phyloP scores from a whole-genome alignment of 2,888 invertebrate species.

The Leucoptera coffeella region DNA sequence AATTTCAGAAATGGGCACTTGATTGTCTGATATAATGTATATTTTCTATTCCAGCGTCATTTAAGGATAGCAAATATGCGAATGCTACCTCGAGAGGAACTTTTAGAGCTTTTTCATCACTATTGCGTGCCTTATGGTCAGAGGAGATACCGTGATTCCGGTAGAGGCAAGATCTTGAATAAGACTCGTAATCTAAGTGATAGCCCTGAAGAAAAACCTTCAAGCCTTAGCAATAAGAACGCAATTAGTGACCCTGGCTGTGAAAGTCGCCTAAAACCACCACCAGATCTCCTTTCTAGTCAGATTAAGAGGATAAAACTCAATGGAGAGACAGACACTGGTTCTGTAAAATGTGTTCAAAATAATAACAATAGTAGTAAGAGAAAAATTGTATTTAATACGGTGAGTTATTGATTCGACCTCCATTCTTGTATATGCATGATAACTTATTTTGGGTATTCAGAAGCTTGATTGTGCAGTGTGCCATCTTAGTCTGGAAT shows the following conservation, averaged over 20 bases:
- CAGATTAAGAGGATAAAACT: constrained; percentile 31
- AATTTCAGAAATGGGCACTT: too few relatives aligned
- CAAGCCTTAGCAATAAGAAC: constrained; percentile 3
- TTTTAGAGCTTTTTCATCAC: constrained; percentile 32
- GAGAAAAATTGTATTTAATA: constrained; percentile 16
- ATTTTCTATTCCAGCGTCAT: constrained; percentile 18
- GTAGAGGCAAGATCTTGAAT: constrained; percentile 28
- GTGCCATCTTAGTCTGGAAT: too few relatives aligned
- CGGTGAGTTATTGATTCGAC: constrained; percentile 1
- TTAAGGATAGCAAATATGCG: constrained; percentile 21
- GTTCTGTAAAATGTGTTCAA: constrained; percentile 6
- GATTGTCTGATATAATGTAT: constrained; percentile 1
- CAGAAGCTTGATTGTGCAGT: too few relatives aligned
- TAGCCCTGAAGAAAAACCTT: constrained; percentile 15
- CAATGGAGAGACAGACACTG: constrained; percentile 13
- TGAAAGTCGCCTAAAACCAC: constrained; percentile 20
- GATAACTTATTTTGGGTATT: too few relatives aligned
- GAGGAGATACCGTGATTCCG: constrained; percentile 31
- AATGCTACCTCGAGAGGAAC: constrained; percentile 21
- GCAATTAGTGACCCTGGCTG: constrained; percentile 8
- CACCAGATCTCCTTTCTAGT: constrained; percentile 25
- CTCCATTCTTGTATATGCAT: too few relatives aligned
- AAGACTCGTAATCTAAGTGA: constrained; percentile 18
- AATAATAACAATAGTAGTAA: constrained; percentile 14
- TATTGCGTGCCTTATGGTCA: constrained; percentile 42